Conservation (phyloP, 2,797 vertebrate genomes). For the Thunnus albacares region DNA sequence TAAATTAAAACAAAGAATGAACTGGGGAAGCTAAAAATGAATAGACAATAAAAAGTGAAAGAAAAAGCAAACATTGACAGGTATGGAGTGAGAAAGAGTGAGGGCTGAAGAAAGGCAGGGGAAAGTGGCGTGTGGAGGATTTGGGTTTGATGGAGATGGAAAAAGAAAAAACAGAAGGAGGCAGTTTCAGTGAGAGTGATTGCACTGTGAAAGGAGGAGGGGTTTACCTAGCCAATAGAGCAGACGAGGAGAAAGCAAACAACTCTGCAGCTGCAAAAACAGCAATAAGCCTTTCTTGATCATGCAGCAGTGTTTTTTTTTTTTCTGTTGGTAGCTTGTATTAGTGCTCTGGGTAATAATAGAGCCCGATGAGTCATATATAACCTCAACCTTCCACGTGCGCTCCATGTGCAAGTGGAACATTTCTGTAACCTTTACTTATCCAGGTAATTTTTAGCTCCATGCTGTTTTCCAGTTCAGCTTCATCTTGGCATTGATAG, state of each 20-base stretch:
- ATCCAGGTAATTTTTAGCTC: background rate
- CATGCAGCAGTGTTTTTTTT: constrained; percentile 26
- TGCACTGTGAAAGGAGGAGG: constrained; percentile 24
- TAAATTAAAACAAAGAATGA: constrained; percentile 35
- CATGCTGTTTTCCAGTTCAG: background rate
- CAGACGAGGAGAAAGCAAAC: constrained; percentile 33
- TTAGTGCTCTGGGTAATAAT: constrained; percentile 35
- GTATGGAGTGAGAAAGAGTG: background rate
- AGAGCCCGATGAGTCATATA: constrained; percentile 38
- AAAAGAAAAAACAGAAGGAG: constrained; percentile 5
- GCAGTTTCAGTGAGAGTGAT: constrained; percentile 40
- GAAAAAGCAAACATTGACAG: background rate
- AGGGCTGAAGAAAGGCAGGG: constrained; percentile 17
- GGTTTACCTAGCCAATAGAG: constrained; percentile 17
- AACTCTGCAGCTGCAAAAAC: constrained; percentile 48
- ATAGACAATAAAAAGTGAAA: constrained; percentile 24
- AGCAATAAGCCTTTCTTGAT: constrained; percentile 51
- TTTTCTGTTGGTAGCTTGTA: constrained; percentile 4
- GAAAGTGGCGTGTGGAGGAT: constrained; percentile 29
- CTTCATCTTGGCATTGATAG: background rate
- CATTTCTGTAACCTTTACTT: constrained; percentile 5
- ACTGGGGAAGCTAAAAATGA: constrained; percentile 14
- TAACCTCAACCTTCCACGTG: background rate
- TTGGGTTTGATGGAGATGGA: constrained; percentile 54
- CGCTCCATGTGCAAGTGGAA: background rate